These are phyloP conservation scores for Nothocercus nigrocapillus DNA, from an alignment of 2,113 vertebrate genomes.

Conservation along the genomic window DNA sequence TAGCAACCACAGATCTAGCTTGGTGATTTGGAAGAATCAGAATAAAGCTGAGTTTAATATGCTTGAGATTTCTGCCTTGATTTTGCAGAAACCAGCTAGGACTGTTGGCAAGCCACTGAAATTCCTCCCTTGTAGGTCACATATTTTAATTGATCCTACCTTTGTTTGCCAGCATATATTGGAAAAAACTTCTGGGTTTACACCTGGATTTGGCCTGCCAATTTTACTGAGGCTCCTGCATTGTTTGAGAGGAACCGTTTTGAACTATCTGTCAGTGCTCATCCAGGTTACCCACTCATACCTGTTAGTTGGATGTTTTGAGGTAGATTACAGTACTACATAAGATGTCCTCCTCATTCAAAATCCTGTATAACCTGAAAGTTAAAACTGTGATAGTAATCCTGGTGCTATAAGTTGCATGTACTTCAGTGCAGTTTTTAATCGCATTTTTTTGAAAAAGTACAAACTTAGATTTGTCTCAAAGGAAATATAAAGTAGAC, in stretches of 20 bases:
- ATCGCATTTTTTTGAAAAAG: constrained; percentile 42
- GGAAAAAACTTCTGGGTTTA: background rate
- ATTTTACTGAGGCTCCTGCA: background rate
- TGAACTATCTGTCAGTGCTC: background rate
- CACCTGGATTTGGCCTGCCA: background rate
- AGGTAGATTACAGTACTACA: background rate
- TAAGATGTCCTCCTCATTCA: background rate
- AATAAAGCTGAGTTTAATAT: background rate
- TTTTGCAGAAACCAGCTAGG: background rate
- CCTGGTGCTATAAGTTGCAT: background rate
- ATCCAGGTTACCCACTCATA: background rate
- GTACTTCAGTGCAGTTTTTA: background rate
- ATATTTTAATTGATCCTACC: background rate
- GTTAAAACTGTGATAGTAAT: background rate
- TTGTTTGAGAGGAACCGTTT: background rate
- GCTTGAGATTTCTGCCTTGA: background rate
- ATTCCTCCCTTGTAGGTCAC: background rate
- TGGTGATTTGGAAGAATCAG: background rate
- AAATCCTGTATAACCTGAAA: background rate
- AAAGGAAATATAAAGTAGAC: background rate
- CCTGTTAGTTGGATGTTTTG: background rate
- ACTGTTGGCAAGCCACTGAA: background rate
- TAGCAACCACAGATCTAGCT: background rate
- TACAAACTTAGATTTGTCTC: background rate
- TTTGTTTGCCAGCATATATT: rapidly evolving